Evolutionary conservation across 2,888 invertebrate genomes (phyloP).

Genomic region (Calephelis perditalis): DNA sequence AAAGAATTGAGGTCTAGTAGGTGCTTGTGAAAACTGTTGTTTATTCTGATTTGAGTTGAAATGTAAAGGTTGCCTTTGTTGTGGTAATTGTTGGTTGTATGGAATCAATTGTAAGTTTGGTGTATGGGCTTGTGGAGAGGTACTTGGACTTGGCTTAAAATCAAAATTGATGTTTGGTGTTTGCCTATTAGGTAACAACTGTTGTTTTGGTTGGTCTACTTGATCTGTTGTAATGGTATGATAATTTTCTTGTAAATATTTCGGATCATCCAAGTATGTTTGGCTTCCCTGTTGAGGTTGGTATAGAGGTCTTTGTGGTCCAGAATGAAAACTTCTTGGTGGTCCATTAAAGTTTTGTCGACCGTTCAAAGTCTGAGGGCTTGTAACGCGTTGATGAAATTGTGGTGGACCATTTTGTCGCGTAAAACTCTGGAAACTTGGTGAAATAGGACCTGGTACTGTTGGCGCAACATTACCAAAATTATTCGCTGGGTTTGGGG

Average conservation of each 20-base stretch:
- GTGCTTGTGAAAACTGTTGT: conserved; percentile 49
- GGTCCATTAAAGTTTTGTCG: conserved; percentile 64
- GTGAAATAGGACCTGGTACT: conserved; percentile 49
- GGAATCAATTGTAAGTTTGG: conserved; percentile 54
- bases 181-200: conserved; percentile 52
- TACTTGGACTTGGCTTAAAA: conserved; percentile 51
- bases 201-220: conserved; percentile 64
- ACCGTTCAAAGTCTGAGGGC: conserved; percentile 46
- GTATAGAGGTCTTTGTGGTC: conserved; percentile 75
- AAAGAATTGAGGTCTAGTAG: conserved; percentile 61
- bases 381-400: conserved; percentile 53
- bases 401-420: conserved; percentile 50
- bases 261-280: conserved; percentile 67
- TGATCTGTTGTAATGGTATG: conserved; percentile 73
- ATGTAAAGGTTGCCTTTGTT: conserved; percentile 58
- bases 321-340: conserved; percentile 67
- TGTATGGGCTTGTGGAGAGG: conserved; percentile 54
- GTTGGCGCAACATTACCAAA: conserved; percentile 49
- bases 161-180: conserved; percentile 50
- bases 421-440: conserved; percentile 52
- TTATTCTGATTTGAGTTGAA: conserved; percentile 61
- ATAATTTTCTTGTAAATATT: conserved; percentile 74
- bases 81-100: conserved; percentile 70
- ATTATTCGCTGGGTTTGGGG: conserved; percentile 46
- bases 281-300: conserved; percentile 54